Conservation (phyloP, 2,113 vertebrate genomes). For the Sapajus apella region DNA sequence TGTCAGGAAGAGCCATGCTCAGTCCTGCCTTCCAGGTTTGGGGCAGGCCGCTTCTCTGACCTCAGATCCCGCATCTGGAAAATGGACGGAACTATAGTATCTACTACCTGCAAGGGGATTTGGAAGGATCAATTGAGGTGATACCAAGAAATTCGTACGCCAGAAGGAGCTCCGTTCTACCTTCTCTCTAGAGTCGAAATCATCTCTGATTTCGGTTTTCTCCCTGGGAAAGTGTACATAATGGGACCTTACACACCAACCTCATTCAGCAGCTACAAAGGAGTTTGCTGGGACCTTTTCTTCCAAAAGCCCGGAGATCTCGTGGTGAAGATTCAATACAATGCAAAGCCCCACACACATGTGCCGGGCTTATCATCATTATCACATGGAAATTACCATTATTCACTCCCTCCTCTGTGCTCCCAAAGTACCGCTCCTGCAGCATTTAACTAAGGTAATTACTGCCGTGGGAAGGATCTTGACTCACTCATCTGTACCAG, state of each 20-base stretch:
- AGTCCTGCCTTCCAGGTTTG: background rate
- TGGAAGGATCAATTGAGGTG: fast-evolving
- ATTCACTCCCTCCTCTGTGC: background rate
- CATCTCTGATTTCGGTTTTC: background rate
- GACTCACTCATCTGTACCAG: background rate
- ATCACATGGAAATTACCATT: background rate
- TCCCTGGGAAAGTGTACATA: fast-evolving
- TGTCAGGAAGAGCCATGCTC: background rate
- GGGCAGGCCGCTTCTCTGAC: background rate
- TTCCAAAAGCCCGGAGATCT: background rate
- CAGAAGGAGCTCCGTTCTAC: background rate
- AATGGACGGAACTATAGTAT: background rate
- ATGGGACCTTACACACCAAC: fast-evolving
- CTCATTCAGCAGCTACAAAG: fast-evolving
- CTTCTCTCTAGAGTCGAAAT: background rate
- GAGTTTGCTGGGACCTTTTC: background rate
- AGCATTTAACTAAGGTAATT: background rate
- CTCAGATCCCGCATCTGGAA: background rate
- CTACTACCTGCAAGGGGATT: fast-evolving
- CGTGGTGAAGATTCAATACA: background rate
- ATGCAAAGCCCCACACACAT: background rate
- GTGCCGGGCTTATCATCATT: background rate
- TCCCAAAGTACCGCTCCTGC: background rate
- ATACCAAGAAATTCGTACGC: background rate
- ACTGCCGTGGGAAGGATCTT: background rate